phyloP scores from a whole-genome alignment of 2,797 vertebrate genomes.

The Decapterus maruadsi region DNA sequence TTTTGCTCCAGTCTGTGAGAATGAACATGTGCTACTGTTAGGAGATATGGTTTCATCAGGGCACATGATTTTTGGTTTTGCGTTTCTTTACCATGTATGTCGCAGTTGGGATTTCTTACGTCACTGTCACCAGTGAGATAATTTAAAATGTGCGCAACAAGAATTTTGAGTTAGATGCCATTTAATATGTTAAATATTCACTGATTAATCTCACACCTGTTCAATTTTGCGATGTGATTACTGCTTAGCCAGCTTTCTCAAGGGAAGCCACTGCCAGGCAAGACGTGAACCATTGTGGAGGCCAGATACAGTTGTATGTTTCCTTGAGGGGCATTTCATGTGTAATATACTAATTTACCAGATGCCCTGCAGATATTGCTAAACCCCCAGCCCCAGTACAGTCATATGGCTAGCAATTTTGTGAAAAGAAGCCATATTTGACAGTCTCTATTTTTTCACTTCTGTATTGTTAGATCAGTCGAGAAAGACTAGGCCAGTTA shows the following conservation, averaged over 20 bases:
- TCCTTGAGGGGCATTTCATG: conserved; percentile 4
- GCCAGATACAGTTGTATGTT: not conserved
- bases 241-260: conserved; percentile 50
- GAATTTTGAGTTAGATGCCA: conserved; percentile 51
- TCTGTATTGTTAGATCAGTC: not conserved
- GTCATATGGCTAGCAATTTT: conserved; percentile 2
- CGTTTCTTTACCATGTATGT: no score
- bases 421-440: conserved; percentile 41
- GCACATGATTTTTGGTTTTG: no score
- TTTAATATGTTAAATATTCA: conserved; percentile 66
- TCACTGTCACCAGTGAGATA: conserved; percentile 24
- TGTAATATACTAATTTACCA: conserved; percentile 42
- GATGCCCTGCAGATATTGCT: conserved; percentile 35
- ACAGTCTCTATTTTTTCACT: conserved; percentile 11
- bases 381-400: conserved; percentile 13
- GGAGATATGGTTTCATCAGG: no score
- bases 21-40: no score
- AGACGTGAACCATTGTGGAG: conserved; percentile 3
- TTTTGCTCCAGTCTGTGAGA: no score
- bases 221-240: conserved; percentile 21
- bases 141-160: conserved; percentile 39
- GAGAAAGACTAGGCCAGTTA: not conserved
- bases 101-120: not conserved
- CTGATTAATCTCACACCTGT: conserved; percentile 62
- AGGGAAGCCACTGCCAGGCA: conserved; percentile 16